Percentiles rank a stretch among this genome's conserved stretches.
Evolutionary conservation across 2,113 vertebrate species (phyloP).

Genomic region (Mesitornis unicolor): DNA sequence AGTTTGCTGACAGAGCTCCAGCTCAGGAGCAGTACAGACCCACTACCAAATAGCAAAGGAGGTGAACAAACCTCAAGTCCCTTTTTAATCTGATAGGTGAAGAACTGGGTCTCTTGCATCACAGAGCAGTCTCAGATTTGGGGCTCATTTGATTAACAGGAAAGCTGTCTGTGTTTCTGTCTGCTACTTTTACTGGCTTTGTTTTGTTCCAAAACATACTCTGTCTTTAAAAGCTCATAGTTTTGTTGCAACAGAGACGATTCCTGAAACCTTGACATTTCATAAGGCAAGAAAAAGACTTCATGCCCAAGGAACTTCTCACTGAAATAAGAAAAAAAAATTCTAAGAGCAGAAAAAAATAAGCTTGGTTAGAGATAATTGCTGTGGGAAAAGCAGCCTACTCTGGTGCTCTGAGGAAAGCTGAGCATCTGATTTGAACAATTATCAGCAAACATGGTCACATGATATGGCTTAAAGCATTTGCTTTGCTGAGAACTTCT

Average conservation of each 20-base stretch:
- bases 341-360: neutral
- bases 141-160: neutral
- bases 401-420: neutral
- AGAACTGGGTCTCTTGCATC: neutral
- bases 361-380: neutral
- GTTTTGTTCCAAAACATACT: neutral
- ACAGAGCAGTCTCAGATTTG: neutral
- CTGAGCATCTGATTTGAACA: neutral
- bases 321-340: neutral
- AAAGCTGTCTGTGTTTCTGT: neutral
- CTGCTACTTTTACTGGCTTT: neutral
- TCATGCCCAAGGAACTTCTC: neutral
- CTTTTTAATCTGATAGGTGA: neutral
- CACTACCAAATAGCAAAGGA: neutral
- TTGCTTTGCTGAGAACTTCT: neutral
- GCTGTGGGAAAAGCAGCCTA: neutral
- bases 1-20: neutral
- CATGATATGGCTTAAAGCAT: rapidly evolving
- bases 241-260: neutral
- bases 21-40: neutral
- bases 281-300: neutral
- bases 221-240: neutral
- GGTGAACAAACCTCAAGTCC: neutral
- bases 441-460: neutral
- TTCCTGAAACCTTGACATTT: neutral